Conservation (phyloP, 2,888 invertebrate species). For the Mylabris sibirica region DNA sequence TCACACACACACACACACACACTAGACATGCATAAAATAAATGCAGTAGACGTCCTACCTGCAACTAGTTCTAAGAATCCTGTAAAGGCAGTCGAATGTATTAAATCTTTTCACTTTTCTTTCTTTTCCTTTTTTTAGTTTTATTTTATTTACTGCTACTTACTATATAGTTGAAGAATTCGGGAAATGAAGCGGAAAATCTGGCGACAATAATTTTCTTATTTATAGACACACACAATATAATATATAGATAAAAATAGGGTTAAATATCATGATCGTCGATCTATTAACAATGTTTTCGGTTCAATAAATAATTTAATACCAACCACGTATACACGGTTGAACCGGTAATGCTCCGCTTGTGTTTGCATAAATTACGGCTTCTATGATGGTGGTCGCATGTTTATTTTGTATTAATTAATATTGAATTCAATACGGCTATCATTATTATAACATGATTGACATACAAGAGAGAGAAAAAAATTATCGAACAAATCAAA, state of each 20-base stretch:
- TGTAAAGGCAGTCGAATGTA: not conserved
- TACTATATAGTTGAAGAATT: not conserved
- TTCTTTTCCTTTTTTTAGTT: not conserved
- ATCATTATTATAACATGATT: not conserved
- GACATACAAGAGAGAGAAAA: not conserved
- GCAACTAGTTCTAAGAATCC: slow-evolving; percentile 10
- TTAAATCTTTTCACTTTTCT: not conserved
- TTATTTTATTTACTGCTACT: not conserved
- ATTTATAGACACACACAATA: not conserved
- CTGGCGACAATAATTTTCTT: not conserved
- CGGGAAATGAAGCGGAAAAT: slow-evolving; percentile 8
- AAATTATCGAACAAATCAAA: not conserved
- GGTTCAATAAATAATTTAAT: slow-evolving; percentile 37
- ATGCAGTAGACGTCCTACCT: slow-evolving; percentile 11
- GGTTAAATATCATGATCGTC: slow-evolving; percentile 10
- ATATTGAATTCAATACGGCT: slow-evolving; percentile 28
- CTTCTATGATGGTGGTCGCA: slow-evolving; percentile 48
- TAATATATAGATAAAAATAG: not conserved
- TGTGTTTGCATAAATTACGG: slow-evolving; percentile 47
- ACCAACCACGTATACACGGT: slow-evolving; percentile 28
- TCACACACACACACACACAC: too few species aligned
- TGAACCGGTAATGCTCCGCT: slow-evolving; percentile 43
- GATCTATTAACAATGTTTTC: slow-evolving; percentile 37
- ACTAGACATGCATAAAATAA: not conserved
- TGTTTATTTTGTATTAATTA: slow-evolving; percentile 47